Base-by-base conservation (phyloP, 2,113 vertebrate genomes). In the Heterotilapia buettikoferi region DNA sequence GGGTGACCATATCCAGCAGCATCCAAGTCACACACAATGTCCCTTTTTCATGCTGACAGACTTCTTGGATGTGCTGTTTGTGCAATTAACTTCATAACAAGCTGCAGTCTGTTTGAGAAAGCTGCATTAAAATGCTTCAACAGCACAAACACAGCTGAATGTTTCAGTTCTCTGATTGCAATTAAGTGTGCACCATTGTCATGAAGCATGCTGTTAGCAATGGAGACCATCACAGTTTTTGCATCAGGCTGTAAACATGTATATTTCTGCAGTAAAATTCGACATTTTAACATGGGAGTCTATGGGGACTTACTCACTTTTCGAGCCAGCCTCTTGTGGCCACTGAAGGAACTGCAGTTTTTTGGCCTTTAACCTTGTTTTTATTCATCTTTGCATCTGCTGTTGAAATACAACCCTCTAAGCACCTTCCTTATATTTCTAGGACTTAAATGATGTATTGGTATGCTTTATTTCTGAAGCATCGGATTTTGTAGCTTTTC, bases 251-350 rank as follows among this genome's bases (percentile, higher is more conserved):
- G 9, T 4, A 10, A 61, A 33, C 68, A 6, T 1, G 8, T 26
- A 26, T 45, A 26, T 18, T 45, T 45, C 38, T 45, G 66, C 13
- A 24, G 21, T 73, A 45, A 73, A 73, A 24, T 16, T 43, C 1
- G 3, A 71, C n/a, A 43, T 4, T 16, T 71, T 43, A 71, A 71
- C 66, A 16, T 0, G 1, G 38, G 16, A 16, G 38, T 24, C n/a
- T 6, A 24, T 1, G 38, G 36, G 19, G n/a, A 43, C 36, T 71
- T 40, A 68, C 33, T 68, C 36, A 68, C 7, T 21, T 40, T 24
- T 71, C 1, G 3, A 24, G 13, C 7, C 12, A 24, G n/a, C n/a
- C 38, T 6, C 66, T 24, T 71, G 38, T 71, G 38, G 38, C 21
- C 38, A 14, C 5, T 24, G n/a, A 40, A 24, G 63, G 63, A 71